Evolutionary conservation across 2,888 invertebrate species (phyloP).

Genomic region (Glaucopsyche alexis): DNA sequence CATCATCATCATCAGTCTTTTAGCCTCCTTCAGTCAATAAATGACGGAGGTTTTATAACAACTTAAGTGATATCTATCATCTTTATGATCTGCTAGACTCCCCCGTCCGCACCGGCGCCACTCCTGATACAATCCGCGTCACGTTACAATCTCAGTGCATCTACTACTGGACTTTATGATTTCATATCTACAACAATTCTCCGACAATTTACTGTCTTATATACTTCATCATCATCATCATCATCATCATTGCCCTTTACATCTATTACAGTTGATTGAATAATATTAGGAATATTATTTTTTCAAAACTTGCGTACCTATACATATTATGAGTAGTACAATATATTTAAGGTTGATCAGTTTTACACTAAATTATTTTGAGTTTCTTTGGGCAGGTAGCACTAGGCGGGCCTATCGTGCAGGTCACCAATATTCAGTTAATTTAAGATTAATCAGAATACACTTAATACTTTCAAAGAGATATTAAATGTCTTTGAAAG

Average conservation of each 20-base stretch:
- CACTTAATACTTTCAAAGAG: too few relatives aligned
- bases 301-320: too few relatives aligned
- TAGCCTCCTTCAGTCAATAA: not conserved
- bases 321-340: too few relatives aligned
- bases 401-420: too few relatives aligned
- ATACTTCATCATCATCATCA: not conserved
- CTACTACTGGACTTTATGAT: slow-evolving; percentile 36
- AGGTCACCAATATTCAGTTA: too few relatives aligned
- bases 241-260: not conserved
- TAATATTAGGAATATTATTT: not conserved
- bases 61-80: slow-evolving; percentile 4
- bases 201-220: not conserved
- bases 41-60: not conserved
- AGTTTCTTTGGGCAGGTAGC: too few relatives aligned
- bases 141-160: slow-evolving; percentile 60
- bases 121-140: slow-evolving; percentile 48
- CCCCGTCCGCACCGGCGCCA: slow-evolving; percentile 43
- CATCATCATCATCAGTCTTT: too few relatives aligned
- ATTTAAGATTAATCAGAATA: too few relatives aligned
- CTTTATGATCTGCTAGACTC: slow-evolving; percentile 12
- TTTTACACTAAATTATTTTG: too few relatives aligned
- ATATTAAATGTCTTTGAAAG: too few relatives aligned
- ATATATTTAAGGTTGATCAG: too few relatives aligned
- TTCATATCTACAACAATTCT: slow-evolving; percentile 14
- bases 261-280: not conserved